A percentile compares a stretch with the other conserved stretches of the same genome.
Conservation (phyloP, 2,888 invertebrate species). For the Suillia variegata region DNA sequence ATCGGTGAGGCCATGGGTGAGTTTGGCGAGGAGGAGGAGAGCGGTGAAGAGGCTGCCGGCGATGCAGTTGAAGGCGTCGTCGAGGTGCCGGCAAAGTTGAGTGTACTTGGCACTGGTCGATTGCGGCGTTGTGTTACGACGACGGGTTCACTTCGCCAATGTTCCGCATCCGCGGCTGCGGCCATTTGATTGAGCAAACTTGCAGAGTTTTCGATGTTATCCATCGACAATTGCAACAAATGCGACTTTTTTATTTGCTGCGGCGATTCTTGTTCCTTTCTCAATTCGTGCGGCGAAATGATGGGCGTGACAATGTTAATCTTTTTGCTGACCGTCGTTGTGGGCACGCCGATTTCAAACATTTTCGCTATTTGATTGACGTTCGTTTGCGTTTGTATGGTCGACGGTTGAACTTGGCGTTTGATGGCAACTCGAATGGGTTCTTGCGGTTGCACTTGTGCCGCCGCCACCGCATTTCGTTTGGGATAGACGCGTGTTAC, state of each 20-base stretch:
- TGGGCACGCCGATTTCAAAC: slow-evolving; percentile 51
- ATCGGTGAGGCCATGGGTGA: slow-evolving; percentile 36
- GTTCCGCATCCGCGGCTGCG: slow-evolving; percentile 27
- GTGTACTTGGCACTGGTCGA: slow-evolving; percentile 26
- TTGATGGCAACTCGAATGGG: slow-evolving; percentile 29
- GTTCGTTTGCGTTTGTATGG: slow-evolving; percentile 42
- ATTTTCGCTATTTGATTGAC: slow-evolving; percentile 58
- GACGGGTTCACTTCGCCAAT: slow-evolving; percentile 38
- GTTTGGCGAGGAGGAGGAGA: slow-evolving; percentile 36
- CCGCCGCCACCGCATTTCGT: slow-evolving; percentile 29
- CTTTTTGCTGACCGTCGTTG: slow-evolving; percentile 36
- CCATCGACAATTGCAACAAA: slow-evolving; percentile 42
- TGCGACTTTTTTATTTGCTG: slow-evolving; percentile 35
- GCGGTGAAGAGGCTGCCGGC: slow-evolving; percentile 32
- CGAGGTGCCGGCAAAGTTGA: slow-evolving; percentile 39
- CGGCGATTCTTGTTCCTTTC: neutral
- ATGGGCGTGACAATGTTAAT: slow-evolving; percentile 51
- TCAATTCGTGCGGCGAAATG: slow-evolving; percentile 37
- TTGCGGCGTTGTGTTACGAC: slow-evolving; percentile 20
- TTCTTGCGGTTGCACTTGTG: slow-evolving; percentile 12
- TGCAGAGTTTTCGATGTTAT: slow-evolving; percentile 51
- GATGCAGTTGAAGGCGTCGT: slow-evolving; percentile 53
- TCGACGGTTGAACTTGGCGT: slow-evolving; percentile 31
- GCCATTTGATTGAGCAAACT: slow-evolving; percentile 47
- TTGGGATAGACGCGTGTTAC: slow-evolving; percentile 54